Evolutionary conservation across 2,797 vertebrate species (phyloP).

Genomic region (Enteromius unitaeniatus): DNA sequence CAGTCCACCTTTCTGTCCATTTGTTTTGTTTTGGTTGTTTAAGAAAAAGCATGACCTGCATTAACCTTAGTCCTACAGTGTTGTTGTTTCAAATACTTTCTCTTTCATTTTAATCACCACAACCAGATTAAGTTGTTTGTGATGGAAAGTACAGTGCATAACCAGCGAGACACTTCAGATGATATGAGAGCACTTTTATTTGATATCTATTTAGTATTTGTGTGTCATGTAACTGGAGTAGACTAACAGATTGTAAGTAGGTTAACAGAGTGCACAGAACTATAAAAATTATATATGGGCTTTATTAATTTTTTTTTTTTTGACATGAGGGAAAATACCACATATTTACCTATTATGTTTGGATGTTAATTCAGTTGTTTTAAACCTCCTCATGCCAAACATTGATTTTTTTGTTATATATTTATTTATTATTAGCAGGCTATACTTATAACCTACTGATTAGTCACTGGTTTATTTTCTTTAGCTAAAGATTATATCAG

Average conservation of each 20-base stretch:
- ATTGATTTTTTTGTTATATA: neutral
- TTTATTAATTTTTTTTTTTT: neutral
- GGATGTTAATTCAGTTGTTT: neutral
- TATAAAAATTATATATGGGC: neutral
- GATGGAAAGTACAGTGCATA: slow-evolving; percentile 23
- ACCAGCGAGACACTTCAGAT: neutral
- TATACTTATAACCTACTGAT: neutral
- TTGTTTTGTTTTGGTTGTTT: neutral
- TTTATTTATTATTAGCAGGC: neutral
- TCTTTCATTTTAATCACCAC: slow-evolving; percentile 23
- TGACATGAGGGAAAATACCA: neutral
- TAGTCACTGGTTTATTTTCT: neutral
- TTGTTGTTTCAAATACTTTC: neutral
- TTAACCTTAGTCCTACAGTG: neutral
- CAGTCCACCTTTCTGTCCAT: neutral
- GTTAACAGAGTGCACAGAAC: neutral
- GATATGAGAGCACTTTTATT: neutral
- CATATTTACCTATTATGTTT: neutral
- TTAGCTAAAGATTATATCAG: neutral
- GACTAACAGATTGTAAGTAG: neutral
- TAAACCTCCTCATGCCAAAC: neutral
- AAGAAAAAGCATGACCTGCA: neutral
- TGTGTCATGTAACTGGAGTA: too few relatives aligned
- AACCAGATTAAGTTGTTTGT: neutral
- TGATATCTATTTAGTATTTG: neutral